Conservation (phyloP, 2,888 invertebrate species). For the Drosophila nigritarsus region DNA sequence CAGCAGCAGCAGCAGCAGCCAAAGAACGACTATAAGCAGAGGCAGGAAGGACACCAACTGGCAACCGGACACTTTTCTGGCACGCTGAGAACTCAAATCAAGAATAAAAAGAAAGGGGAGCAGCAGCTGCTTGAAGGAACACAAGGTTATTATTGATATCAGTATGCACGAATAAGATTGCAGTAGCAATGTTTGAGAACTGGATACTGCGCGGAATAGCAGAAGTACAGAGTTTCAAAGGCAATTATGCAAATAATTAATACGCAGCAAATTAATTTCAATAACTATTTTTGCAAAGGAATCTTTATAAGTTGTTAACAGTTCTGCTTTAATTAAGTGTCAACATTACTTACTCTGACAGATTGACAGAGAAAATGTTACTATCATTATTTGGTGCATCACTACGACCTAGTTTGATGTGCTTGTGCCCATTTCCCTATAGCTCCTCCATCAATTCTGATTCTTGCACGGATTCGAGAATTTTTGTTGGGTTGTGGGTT, state of each 20-base stretch:
- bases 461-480: too few species aligned
- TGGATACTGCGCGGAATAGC: not conserved
- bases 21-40: not conserved
- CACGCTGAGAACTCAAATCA: conserved; percentile 28
- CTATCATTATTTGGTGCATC: too few species aligned
- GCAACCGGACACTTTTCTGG: conserved; percentile 46
- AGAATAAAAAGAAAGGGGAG: conserved; percentile 28
- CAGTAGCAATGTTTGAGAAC: conserved; percentile 9
- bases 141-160: conserved; percentile 58
- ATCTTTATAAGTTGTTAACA: not conserved
- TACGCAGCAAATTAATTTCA: not conserved
- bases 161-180: conserved; percentile 31
- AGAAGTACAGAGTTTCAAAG: not conserved
- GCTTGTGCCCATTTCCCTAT: too few species aligned
- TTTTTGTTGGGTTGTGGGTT: too few species aligned
- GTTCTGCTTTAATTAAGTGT: not conserved
- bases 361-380: not conserved
- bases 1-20: conserved; percentile 16
- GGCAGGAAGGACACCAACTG: conserved; percentile 11
- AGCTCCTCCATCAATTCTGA: too few species aligned
- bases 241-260: not conserved
- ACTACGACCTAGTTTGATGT: too few species aligned
- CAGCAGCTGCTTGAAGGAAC: conserved; percentile 56
- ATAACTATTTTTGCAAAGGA: not conserved
- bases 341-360: not conserved